These are phyloP conservation scores for Scolopax rusticola DNA, from an alignment of 2,797 vertebrate species.

Conservation along the genomic window DNA sequence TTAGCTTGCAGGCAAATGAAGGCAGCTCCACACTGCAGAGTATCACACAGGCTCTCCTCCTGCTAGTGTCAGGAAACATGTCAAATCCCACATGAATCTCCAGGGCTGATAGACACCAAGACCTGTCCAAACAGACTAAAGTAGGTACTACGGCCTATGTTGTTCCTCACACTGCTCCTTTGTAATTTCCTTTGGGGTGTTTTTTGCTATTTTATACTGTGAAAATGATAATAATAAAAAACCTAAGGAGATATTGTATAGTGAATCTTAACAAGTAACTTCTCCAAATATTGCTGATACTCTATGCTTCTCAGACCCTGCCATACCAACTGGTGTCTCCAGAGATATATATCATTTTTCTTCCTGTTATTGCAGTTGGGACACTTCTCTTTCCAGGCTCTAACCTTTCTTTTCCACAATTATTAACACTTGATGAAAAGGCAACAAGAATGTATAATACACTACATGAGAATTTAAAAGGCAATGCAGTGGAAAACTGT, in stretches of 20 bases:
- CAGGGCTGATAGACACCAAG: accelerated
- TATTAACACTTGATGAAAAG: constrained; percentile 57
- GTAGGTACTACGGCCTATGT: neutral
- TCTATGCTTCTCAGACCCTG: neutral
- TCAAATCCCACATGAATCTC: neutral
- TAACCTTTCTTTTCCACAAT: neutral
- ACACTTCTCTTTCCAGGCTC: neutral
- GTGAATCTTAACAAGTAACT: neutral
- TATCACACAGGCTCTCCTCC: accelerated
- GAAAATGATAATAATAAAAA: neutral
- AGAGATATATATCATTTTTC: neutral
- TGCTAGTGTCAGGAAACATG: neutral
- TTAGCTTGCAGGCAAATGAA: neutral
- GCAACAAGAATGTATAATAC: neutral
- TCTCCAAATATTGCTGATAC: neutral
- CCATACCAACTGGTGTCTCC: neutral
- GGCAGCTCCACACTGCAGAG: accelerated
- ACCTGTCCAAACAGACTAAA: neutral
- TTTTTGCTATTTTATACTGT: neutral
- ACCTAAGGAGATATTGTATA: neutral
- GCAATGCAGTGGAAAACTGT: constrained; percentile 38
- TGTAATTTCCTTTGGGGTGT: neutral
- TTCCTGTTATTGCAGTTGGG: neutral
- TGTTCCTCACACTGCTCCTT: neutral
- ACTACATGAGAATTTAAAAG: constrained; percentile 12